Percentiles rank a stretch among this genome's conserved stretches.
Evolutionary conservation across 2,888 invertebrate genomes (phyloP).

Genomic region (Prionchulus punctatus): DNA sequence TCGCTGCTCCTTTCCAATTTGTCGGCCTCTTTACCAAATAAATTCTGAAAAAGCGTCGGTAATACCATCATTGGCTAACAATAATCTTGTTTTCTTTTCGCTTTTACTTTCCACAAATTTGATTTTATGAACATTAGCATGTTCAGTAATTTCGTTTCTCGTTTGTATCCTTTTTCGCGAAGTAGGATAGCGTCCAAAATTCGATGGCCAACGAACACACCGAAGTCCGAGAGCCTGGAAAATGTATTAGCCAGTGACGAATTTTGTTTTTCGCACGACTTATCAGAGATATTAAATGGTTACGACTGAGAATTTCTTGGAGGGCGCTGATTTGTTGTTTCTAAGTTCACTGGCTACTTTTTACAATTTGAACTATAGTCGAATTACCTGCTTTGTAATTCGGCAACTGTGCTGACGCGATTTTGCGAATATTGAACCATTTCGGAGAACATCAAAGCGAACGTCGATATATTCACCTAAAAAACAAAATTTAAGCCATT

Average conservation of each 20-base stretch:
- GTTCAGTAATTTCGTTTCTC: slow-evolving; percentile 83
- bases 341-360: too few relatives aligned
- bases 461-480: slow-evolving; percentile 41
- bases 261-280: not conserved
- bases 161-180: slow-evolving; percentile 75
- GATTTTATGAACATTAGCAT: slow-evolving; percentile 88
- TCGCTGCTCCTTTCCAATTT: slow-evolving; percentile 96
- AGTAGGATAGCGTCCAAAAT: slow-evolving; percentile 82
- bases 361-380: not conserved
- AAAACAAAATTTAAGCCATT: slow-evolving; percentile 9
- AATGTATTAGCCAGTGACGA: not conserved
- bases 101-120: slow-evolving; percentile 75
- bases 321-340: not conserved
- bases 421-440: slow-evolving; percentile 88
- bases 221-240: slow-evolving; percentile 72
- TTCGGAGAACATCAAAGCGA: slow-evolving; percentile 89
- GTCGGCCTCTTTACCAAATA: slow-evolving; percentile 96
- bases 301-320: not conserved
- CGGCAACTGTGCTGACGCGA: slow-evolving; percentile 76
- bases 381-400: slow-evolving; percentile 61
- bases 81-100: not conserved
- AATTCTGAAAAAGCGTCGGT: slow-evolving; percentile 45
- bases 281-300: not conserved
- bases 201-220: slow-evolving; percentile 81
- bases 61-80: too few relatives aligned